These are phyloP conservation scores for Stratiomys singularior DNA, from an alignment of 2,888 invertebrate genomes.

Conservation along the genomic window DNA sequence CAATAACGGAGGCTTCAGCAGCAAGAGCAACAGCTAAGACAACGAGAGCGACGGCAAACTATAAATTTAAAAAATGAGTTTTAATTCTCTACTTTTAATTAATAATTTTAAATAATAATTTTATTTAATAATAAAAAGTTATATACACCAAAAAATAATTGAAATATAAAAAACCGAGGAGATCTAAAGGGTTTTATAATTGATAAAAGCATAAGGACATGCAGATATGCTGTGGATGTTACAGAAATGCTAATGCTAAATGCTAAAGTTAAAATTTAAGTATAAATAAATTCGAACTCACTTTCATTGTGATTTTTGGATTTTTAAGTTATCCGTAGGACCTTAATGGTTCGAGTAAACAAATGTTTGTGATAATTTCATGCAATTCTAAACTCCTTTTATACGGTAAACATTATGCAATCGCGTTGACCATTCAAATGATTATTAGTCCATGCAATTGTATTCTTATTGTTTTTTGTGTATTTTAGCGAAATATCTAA, in stretches of 20 bases:
- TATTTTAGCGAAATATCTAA: not conserved
- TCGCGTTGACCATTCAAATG: too few species aligned
- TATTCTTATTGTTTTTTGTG: not conserved
- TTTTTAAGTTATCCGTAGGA: not conserved
- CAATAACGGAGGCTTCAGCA: constrained; percentile 54
- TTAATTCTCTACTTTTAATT: too few species aligned
- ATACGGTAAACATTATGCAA: constrained; percentile 37
- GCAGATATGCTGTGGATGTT: not conserved
- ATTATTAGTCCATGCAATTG: not conserved
- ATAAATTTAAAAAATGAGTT: constrained; percentile 44
- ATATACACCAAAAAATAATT: too few species aligned
- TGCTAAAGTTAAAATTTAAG: not conserved
- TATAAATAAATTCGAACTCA: constrained; percentile 10
- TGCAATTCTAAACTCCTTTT: constrained; percentile 21
- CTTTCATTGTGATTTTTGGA: constrained; percentile 30
- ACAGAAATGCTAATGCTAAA: not conserved
- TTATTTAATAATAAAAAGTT: too few species aligned
- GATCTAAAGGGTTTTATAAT: too few species aligned
- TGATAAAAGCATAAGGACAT: too few species aligned
- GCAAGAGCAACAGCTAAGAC: constrained; percentile 56
- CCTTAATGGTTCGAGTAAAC: not conserved
- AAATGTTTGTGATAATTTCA: constrained; percentile 35
- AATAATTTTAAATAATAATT: too few species aligned
- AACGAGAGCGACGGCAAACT: constrained; percentile 59
- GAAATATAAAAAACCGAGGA: too few species aligned